phyloP scores from a whole-genome alignment of 2,888 invertebrate species.

The Scaeva pyrastri region DNA sequence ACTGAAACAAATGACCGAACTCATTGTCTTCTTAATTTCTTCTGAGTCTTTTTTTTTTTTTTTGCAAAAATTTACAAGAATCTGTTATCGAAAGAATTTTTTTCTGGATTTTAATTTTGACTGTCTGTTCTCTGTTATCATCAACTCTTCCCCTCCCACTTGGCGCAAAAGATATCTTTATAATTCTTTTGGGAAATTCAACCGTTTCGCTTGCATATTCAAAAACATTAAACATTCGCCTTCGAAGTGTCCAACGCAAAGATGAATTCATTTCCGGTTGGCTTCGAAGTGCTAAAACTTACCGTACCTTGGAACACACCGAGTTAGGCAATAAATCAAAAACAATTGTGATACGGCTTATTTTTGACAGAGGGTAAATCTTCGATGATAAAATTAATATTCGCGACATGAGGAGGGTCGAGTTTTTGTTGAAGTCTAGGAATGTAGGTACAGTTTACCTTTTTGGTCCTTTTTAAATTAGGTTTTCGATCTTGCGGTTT shows the following conservation, averaged over 20 bases:
- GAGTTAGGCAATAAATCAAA: constrained; percentile 18
- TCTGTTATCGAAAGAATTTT: constrained; percentile 36
- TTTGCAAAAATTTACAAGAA: not conserved
- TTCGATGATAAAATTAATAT: constrained; percentile 24
- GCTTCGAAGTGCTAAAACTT: not conserved
- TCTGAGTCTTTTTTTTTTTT: constrained; percentile 10
- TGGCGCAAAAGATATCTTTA: constrained; percentile 13
- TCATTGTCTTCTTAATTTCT: not conserved
- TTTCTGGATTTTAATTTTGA: constrained; percentile 38
- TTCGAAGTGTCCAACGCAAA: constrained; percentile 14
- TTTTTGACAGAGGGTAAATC: not conserved
- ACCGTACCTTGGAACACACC: too few relatives aligned
- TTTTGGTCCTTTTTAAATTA: constrained; percentile 3
- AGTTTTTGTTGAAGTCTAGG: not conserved
- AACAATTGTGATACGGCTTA: constrained; percentile 10
- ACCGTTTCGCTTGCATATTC: constrained; percentile 12
- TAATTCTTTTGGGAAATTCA: constrained; percentile 56
- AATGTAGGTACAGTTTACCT: not conserved
- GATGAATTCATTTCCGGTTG: constrained; percentile 1
- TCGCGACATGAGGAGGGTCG: constrained; percentile 22
- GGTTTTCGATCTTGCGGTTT: not conserved
- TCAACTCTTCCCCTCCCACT: not conserved
- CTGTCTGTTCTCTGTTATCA: constrained; percentile 38
- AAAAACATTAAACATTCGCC: constrained; percentile 12
- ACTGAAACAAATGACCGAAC: constrained; percentile 60